phyloP scores from a whole-genome alignment of 2,888 invertebrate species.

The Tortrix viridana region DNA sequence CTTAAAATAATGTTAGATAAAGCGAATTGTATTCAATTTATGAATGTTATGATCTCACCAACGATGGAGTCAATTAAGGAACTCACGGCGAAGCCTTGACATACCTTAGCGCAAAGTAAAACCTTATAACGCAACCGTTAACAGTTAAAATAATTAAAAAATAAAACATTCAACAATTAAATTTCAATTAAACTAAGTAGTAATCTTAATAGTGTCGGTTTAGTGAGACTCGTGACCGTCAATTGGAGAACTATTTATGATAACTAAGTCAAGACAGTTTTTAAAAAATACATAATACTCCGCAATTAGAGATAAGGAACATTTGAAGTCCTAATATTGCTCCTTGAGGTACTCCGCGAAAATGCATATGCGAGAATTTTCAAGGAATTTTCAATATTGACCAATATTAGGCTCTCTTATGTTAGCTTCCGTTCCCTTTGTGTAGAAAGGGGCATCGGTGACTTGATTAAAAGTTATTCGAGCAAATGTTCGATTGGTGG shows the following conservation, averaged over 20 bases:
- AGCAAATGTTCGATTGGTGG: conserved; percentile 21
- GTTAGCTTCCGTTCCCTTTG: conserved; percentile 5
- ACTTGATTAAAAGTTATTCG: conserved; percentile 30
- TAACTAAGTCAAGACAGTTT: too few relatives aligned
- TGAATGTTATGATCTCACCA: conserved; percentile 39
- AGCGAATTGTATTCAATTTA: conserved; percentile 17
- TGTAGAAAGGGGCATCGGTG: conserved; percentile 5
- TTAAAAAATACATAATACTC: neutral
- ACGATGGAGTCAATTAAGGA: conserved; percentile 55
- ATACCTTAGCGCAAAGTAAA: conserved; percentile 46
- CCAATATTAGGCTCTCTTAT: neutral
- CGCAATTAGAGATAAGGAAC: neutral
- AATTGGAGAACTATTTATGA: conserved; percentile 4
- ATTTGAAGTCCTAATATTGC: neutral
- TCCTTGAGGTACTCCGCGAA: conserved; percentile 10
- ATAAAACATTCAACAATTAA: conserved; percentile 21
- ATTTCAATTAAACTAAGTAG: conserved; percentile 8
- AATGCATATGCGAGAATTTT: neutral
- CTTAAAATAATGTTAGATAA: conserved; percentile 3
- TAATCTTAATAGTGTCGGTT: conserved; percentile 17
- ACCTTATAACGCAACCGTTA: conserved; percentile 11
- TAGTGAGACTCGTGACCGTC: conserved; percentile 6
- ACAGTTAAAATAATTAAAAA: conserved; percentile 17
- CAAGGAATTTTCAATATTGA: too few relatives aligned
- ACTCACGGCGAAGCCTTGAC: conserved; percentile 58